Percentiles rank a stretch among this genome's conserved stretches.
These are phyloP conservation scores for Cryptomyrus ogoouensis DNA, from an alignment of 2,113 vertebrate species.

Conservation along the genomic window DNA sequence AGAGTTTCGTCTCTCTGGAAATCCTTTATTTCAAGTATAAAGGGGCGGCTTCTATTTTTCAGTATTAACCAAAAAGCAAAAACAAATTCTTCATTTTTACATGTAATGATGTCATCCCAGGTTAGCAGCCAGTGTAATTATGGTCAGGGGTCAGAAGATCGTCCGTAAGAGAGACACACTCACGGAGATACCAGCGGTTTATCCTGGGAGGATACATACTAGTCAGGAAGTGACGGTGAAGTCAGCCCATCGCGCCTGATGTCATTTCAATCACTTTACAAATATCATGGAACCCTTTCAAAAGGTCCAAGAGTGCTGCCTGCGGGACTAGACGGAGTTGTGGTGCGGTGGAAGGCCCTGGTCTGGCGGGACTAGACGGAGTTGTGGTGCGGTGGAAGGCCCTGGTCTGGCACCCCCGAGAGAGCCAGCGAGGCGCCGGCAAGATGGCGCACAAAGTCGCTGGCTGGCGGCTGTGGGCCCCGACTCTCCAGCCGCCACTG, in stretches of 20 bases:
- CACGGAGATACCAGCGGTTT: neutral
- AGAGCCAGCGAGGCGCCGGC: neutral
- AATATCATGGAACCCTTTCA: neutral
- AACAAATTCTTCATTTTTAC: neutral
- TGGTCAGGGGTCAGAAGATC: neutral
- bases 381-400: neutral
- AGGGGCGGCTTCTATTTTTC: neutral
- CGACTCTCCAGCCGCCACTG: neutral
- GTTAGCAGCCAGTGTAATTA: conserved; percentile 1
- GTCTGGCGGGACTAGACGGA: neutral
- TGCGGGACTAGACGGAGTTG: neutral
- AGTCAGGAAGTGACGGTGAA: neutral
- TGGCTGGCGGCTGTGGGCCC: neutral
- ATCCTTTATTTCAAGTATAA: neutral
- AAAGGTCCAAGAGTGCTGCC: neutral
- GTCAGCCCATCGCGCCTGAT: neutral
- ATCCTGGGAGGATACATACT: neutral
- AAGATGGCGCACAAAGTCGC: neutral
- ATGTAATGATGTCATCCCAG: neutral
- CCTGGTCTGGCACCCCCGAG: neutral
- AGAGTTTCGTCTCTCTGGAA: conserved; percentile 3
- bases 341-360: neutral
- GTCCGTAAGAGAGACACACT: neutral
- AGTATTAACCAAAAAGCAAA: neutral
- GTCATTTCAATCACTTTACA: neutral